Evolutionary conservation across 2,888 invertebrate species (phyloP).

Genomic region (Blera fallax): DNA sequence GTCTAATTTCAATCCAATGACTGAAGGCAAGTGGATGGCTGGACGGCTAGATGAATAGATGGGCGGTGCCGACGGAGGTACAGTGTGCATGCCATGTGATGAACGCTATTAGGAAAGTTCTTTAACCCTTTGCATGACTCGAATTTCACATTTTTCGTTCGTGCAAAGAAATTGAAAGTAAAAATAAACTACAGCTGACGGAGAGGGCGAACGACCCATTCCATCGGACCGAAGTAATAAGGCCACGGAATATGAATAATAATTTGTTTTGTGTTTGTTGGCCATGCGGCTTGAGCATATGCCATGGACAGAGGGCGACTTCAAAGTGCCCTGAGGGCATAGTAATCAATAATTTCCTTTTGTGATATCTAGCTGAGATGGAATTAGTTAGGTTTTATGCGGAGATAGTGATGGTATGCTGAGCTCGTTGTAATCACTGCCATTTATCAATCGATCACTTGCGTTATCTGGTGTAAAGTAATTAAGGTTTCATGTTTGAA

Average conservation of each 20-base stretch:
- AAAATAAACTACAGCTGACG: constrained; percentile 15
- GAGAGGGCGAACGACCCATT: not conserved
- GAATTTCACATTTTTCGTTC: constrained; percentile 52
- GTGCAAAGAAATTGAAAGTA: constrained; percentile 65
- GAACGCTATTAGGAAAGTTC: constrained; percentile 51
- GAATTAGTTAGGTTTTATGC: not conserved
- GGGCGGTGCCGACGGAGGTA: not conserved
- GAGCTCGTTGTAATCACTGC: not conserved
- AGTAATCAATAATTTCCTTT: constrained; percentile 17
- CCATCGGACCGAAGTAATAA: not conserved
- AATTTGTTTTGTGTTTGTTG: not conserved
- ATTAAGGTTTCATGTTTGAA: not conserved
- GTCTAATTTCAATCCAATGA: constrained; percentile 27
- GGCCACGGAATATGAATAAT: constrained; percentile 10
- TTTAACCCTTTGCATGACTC: constrained; percentile 65
- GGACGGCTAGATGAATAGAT: not conserved
- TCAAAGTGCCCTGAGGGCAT: not conserved
- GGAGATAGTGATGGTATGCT: not conserved
- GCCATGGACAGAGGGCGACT: not conserved
- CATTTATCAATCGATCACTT: not conserved
- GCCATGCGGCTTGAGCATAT: not conserved
- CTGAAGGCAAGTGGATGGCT: not conserved
- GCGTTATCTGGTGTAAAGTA: not conserved
- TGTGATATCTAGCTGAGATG: not conserved
- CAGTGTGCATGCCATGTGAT: not conserved